Conservation (phyloP, 2,888 invertebrate genomes). For the Thysanoteuthis rhombus region DNA sequence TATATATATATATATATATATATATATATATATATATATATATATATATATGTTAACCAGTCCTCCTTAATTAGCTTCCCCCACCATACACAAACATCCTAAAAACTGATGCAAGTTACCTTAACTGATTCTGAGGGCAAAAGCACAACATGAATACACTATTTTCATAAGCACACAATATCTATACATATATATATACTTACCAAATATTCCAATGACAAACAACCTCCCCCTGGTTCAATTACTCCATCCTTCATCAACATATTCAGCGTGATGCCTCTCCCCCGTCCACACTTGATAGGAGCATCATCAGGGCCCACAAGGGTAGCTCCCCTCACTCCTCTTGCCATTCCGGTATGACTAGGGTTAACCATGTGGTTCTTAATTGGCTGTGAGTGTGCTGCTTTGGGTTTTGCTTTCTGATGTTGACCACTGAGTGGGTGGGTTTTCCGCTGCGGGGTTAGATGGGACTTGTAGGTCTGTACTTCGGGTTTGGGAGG, state of each 20-base stretch:
- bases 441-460: not conserved
- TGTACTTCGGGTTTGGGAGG: not conserved
- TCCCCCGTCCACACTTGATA: conserved; percentile 43
- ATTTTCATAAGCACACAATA: not conserved
- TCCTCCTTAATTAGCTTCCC: too few species aligned
- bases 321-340: not conserved
- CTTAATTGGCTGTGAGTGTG: not conserved
- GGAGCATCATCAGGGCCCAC: not conserved
- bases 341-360: not conserved
- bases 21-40: too few species aligned
- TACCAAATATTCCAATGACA: conserved; percentile 91
- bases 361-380: not conserved
- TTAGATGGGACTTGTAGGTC: not conserved
- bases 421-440: not conserved
- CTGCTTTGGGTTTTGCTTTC: not conserved
- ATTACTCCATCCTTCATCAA: conserved; percentile 85
- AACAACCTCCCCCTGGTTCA: conserved; percentile 82
- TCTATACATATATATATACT: conserved; percentile 39
- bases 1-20: too few species aligned
- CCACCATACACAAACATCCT: too few species aligned
- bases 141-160: too few species aligned
- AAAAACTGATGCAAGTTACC: too few species aligned
- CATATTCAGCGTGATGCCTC: conserved; percentile 84
- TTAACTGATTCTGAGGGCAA: too few species aligned
- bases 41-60: too few species aligned